phyloP scores from a whole-genome alignment of 2,113 vertebrate genomes.

The Eulacestoma nigropectus region DNA sequence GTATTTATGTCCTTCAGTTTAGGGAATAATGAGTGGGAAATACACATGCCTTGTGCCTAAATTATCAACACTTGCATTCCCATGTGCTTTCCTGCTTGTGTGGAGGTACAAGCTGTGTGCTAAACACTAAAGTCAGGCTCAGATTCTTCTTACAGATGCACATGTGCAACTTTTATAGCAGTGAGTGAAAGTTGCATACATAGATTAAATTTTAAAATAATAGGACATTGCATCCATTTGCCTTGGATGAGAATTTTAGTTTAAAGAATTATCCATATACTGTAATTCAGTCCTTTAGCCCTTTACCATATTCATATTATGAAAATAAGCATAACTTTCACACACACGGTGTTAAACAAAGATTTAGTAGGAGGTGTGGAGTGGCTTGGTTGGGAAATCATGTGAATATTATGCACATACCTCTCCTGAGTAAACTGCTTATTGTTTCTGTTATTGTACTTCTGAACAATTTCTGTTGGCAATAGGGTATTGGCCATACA shows the following conservation, averaged over 20 bases:
- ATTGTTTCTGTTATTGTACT: not conserved
- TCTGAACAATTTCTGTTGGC: not conserved
- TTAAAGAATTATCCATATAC: not conserved
- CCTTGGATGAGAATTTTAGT: not conserved
- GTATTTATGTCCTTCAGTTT: not conserved
- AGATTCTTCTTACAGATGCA: not conserved
- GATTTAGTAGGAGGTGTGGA: not conserved
- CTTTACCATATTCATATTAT: not conserved
- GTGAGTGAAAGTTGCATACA: not conserved
- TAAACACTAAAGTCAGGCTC: not conserved
- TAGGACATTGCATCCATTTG: not conserved
- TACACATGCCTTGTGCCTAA: not conserved
- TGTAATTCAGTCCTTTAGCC: not conserved
- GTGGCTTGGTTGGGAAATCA: not conserved
- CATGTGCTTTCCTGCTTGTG: not conserved
- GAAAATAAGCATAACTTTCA: not conserved
- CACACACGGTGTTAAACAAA: not conserved
- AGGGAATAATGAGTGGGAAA: not conserved
- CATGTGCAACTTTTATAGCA: not conserved
- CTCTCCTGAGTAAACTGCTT: not conserved
- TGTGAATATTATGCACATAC: not conserved
- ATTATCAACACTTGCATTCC: not conserved
- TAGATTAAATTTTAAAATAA: not conserved
- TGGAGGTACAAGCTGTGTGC: not conserved
- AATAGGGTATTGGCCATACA: not conserved